Percentiles rank a stretch among this genome's conserved stretches.
phyloP scores from a whole-genome alignment of 2,113 vertebrate species.

The Gorsachius goisagi region DNA sequence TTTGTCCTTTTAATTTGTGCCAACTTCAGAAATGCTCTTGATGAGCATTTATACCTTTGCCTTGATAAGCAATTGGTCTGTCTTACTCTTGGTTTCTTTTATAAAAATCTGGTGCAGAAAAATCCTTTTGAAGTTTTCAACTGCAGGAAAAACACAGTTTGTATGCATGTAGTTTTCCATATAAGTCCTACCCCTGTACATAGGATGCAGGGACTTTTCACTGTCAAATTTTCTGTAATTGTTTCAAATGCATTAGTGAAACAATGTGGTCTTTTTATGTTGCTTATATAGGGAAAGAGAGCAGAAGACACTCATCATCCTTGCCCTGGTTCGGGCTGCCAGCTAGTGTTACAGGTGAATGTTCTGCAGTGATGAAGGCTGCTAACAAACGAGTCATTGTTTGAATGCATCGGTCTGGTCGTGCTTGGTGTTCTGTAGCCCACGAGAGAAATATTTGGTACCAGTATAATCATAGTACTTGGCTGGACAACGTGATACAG shows the following conservation, averaged over 20 bases:
- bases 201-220: fast-evolving
- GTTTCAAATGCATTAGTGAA: not conserved
- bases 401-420: not conserved
- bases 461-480: not conserved
- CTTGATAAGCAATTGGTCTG: not conserved
- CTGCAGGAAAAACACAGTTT: not conserved
- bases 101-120: not conserved
- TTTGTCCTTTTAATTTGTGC: conserved; percentile 29
- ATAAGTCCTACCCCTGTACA: fast-evolving
- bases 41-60: conserved; percentile 25
- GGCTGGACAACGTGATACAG: fast-evolving
- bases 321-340: not conserved
- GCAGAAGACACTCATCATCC: not conserved
- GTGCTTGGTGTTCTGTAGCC: not conserved
- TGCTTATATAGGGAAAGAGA: not conserved
- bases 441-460: not conserved
- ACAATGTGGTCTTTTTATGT: not conserved
- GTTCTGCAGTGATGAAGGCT: not conserved
- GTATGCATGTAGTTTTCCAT: fast-evolving
- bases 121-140: not conserved
- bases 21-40: not conserved
- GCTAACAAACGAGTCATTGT: not conserved
- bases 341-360: not conserved
- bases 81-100: not conserved
- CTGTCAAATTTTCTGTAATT: not conserved